phyloP scores from a whole-genome alignment of 2,888 invertebrate genomes.

The Caenorhabditis drosophilae region DNA sequence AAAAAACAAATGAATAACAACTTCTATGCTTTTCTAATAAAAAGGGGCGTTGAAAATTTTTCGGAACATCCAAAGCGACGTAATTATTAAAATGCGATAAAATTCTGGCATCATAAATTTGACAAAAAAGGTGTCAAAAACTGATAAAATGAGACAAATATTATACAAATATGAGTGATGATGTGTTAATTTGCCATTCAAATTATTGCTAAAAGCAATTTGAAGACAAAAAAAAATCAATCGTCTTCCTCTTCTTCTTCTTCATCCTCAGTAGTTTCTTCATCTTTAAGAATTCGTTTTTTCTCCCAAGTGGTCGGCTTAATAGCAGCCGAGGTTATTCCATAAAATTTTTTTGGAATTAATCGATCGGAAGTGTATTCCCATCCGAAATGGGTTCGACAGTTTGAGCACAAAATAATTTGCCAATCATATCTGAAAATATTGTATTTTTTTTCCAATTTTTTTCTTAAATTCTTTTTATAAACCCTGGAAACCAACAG shows the following conservation, averaged over 20 bases:
- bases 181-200: neutral
- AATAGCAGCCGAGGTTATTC: conserved; percentile 2
- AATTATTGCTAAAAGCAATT: neutral
- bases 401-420: conserved; percentile 12
- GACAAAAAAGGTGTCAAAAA: too few species aligned
- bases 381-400: conserved; percentile 22
- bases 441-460: neutral
- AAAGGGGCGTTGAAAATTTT: too few species aligned
- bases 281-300: too few species aligned
- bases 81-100: too few species aligned
- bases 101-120: too few species aligned
- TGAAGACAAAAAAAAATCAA: neutral
- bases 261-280: neutral
- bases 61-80: too few species aligned
- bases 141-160: neutral
- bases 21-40: too few species aligned
- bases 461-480: neutral
- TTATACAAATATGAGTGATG: neutral
- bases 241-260: neutral
- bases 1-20: too few species aligned
- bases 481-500: conserved; percentile 31
- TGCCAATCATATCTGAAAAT: conserved; percentile 22
- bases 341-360: conserved; percentile 11
- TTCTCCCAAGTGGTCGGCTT: too few species aligned
- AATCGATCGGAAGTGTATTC: conserved; percentile 10